Evolutionary conservation across 2,797 vertebrate genomes (phyloP).

Genomic region (Acanthurus tractus): DNA sequence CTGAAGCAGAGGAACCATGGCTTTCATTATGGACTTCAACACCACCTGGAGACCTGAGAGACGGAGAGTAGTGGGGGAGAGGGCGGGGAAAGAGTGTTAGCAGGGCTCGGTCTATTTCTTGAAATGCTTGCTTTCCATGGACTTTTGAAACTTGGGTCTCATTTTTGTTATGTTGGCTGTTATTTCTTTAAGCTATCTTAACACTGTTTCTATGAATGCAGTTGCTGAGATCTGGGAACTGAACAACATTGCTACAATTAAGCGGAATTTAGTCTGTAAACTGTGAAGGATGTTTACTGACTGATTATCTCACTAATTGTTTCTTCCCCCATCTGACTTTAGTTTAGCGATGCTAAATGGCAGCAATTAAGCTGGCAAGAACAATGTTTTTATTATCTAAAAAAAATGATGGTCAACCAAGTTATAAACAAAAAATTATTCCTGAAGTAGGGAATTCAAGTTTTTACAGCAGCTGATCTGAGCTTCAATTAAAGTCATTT

Average conservation of each 20-base stretch:
- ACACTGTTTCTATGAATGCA: background rate
- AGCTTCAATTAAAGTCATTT: too few species aligned
- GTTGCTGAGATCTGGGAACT: background rate
- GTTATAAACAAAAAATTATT: too few species aligned
- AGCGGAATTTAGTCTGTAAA: background rate
- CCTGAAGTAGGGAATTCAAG: too few species aligned
- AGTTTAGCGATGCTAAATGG: too few species aligned
- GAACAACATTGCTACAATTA: background rate
- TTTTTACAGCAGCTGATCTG: too few species aligned
- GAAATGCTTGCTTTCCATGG: background rate
- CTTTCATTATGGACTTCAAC: slow-evolving; percentile 99
- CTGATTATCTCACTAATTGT: background rate
- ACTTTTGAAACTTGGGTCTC: background rate
- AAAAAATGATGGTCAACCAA: too few species aligned
- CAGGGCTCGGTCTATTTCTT: background rate
- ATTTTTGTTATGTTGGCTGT: background rate
- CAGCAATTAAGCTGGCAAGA: too few species aligned
- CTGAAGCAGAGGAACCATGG: slow-evolving; percentile 98
- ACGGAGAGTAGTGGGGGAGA: slow-evolving; percentile 1
- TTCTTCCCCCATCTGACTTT: too few species aligned
- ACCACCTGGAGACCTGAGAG: slow-evolving; percentile 95
- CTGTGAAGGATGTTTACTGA: background rate
- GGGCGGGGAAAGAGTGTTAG: background rate
- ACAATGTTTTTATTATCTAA: too few species aligned
- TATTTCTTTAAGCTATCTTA: background rate